Base-by-base conservation (phyloP, 2,113 vertebrate genomes). In the Tachysurus vachellii region DNA sequence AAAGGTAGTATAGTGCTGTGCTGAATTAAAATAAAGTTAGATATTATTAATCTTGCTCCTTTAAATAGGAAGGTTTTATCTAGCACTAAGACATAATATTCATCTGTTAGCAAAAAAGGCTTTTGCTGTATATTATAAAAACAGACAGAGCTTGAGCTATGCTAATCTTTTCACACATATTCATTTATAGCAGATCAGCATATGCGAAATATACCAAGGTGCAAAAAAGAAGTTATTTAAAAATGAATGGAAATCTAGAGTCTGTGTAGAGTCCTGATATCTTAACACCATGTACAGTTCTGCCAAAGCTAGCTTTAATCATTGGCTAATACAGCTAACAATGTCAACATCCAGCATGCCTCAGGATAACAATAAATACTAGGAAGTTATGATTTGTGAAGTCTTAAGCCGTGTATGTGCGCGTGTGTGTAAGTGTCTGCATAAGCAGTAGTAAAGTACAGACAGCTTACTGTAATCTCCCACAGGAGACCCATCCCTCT, bases 381-480 rank as follows among this genome's bases (percentile, higher is more conserved):
- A 26, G 56, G 26, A 59, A 79, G 73, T n/a, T 73, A 73, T 84
- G 53, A 73, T 26, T 66, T 54, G 56, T 56, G 54, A 56, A 56
- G 76, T 56, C 50, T 56, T 80, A 31, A 79, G 26, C 1, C 54
- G 50, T 79, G 53, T 77, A 12, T n/a, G 56, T 53, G 47, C 28
- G 53, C 47, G 56, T 76, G 26, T 50, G 84, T n/a, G 21, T n/a
- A 8, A 2, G n/a, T 36, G 16, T 53, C 21, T 44, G 61, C 47
- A 66, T 86, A 42, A 26, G 75, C 62, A 70, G 47, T 56, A 66
- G 85, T 70, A 68, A 36, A 80, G 85, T 80, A 42, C 76, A 68
- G 85, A 79, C 75, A 70, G 85, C 76, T 54, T 17, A 64, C 19
- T 80, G 44, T 80, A 68, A 68, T 57, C 61, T 79, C 73, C 84